These are phyloP conservation scores for Cichladusa arquata DNA, from an alignment of 2,113 vertebrate genomes.

Conservation along the genomic window DNA sequence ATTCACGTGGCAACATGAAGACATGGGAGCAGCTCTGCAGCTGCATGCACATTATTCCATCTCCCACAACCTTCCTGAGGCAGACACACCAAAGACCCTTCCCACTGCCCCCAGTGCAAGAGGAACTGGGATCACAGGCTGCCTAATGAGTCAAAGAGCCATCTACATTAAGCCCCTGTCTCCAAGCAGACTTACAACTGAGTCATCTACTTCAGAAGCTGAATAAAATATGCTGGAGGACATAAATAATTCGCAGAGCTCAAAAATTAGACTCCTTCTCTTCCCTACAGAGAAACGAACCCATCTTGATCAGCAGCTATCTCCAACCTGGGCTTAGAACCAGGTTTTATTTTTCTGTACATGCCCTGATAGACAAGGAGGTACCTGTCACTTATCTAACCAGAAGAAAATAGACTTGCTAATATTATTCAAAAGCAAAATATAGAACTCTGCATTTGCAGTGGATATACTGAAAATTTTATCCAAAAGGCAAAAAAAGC, in stretches of 20 bases:
- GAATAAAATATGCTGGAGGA: slow-evolving; percentile 22
- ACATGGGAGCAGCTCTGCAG: neutral
- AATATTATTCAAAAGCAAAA: neutral
- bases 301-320: neutral
- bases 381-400: neutral
- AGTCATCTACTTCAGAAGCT: neutral
- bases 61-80: neutral
- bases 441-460: neutral
- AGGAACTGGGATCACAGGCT: neutral
- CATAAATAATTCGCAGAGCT: slow-evolving; percentile 10
- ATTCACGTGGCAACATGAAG: neutral
- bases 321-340: neutral
- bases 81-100: neutral
- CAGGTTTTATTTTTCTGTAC: neutral
- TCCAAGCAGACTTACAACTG: slow-evolving; percentile 22
- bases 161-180: neutral
- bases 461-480: neutral
- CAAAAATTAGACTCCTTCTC: neutral
- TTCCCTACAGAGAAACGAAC: neutral
- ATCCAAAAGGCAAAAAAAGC: neutral
- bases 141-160: neutral
- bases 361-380: neutral
- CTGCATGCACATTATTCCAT: neutral
- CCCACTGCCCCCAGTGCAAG: neutral
- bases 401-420: neutral